A percentile compares a stretch with the other conserved stretches of the same genome.
Conservation (phyloP, 2,113 vertebrate genomes). For the Pedetes capensis region DNA sequence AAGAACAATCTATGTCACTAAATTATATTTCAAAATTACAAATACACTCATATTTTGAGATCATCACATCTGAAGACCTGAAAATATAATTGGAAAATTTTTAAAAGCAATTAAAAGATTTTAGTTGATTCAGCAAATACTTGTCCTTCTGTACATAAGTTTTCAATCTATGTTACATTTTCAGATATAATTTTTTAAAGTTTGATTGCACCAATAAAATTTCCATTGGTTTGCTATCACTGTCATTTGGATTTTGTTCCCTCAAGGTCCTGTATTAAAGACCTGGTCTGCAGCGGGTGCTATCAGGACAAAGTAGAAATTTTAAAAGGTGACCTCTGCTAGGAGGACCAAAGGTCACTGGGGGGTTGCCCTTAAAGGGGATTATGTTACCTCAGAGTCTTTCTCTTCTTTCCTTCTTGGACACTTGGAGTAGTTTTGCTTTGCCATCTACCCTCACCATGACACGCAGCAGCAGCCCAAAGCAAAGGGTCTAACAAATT, state of each 20-base stretch:
- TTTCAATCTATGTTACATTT: not conserved
- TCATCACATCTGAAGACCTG: not conserved
- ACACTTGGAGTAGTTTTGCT: not conserved
- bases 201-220: not conserved
- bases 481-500: not conserved
- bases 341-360: not conserved
- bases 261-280: not conserved
- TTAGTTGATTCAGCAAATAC: not conserved
- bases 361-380: rapidly evolving
- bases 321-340: not conserved
- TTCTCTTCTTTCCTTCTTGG: not conserved
- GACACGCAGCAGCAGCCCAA: not conserved
- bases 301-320: not conserved
- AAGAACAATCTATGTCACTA: not conserved
- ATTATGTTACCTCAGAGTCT: not conserved
- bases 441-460: rapidly evolving
- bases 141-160: not conserved
- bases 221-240: not conserved
- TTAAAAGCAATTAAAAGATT: not conserved
- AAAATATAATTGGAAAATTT: not conserved
- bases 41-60: not conserved
- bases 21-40: not conserved
- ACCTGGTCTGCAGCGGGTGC: not conserved
- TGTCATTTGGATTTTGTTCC: not conserved
- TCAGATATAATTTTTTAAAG: not conserved